Evolutionary conservation across 2,113 vertebrate genomes (phyloP), one percentile per base, ranked within the genome.

Genomic region (Pristiophorus japonicus): DNA sequence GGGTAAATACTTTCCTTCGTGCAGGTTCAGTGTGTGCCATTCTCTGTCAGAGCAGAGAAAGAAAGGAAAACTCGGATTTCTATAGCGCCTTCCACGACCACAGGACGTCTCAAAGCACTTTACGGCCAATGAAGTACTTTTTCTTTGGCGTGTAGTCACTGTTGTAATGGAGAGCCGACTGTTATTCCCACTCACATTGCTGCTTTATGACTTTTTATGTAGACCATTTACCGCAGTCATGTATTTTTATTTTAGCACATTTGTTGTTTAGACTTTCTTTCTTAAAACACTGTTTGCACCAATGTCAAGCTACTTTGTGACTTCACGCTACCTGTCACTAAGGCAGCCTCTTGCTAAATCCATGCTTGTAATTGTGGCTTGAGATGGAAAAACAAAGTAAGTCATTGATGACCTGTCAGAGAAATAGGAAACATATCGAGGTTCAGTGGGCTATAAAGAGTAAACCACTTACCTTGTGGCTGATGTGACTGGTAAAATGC

Each of bases 1-100:
- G 97, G 98, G 99, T 99, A 97, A 96, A 94, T 30, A 27, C 16
- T 66, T 63, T 3, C 14, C 94, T 16, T 85, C 30, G 1, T 59
- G 70, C 12, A 91, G 27, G 20, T 55, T 73, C n/a, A 95, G 22
- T 92, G 16, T 5, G 34, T 92, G 30, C 45, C 51, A 38, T 2
- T 59, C 30, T 12, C 18, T 65, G 34, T 27, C 38, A 42, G 16
- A 65, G 81, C 38, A 16, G n/a, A 84, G n/a, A n/a, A n/a, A n/a
- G n/a, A n/a, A n/a, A n/a, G n/a, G n/a, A n/a, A n/a, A n/a, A n/a
- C n/a, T n/a, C n/a, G n/a, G n/a, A n/a, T n/a, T n/a, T n/a, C n/a
- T n/a, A n/a, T n/a, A n/a, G n/a, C n/a, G n/a, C n/a, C n/a, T n/a
- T n/a, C n/a, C n/a, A n/a, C n/a, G n/a, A n/a, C n/a, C n/a, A n/a